Evolutionary conservation across 2,113 vertebrate genomes (phyloP).

Genomic region (Sinocyclocheilus maitianheensis): DNA sequence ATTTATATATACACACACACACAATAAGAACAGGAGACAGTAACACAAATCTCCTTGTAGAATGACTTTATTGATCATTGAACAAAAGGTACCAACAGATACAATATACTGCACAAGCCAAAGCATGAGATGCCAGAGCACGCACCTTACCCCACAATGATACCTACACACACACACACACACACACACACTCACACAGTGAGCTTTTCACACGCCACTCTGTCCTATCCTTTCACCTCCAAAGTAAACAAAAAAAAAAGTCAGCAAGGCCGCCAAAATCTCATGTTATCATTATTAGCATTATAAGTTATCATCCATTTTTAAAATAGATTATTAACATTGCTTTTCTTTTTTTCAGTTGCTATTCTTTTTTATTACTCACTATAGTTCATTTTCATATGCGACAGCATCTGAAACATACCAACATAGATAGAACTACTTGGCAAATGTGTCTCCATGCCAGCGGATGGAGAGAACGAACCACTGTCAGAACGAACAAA

Average conservation of each 20-base stretch:
- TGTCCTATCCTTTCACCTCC: conserved; percentile 55
- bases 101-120: conserved; percentile 73
- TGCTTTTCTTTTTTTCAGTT: conserved; percentile 61
- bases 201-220: conserved; percentile 50
- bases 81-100: conserved; percentile 78
- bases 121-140: conserved; percentile 70
- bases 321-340: conserved; percentile 72
- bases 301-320: conserved; percentile 61
- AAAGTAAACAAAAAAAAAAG: conserved; percentile 77
- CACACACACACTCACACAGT: conserved; percentile 67
- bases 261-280: conserved; percentile 79
- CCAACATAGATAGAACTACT: conserved; percentile 73
- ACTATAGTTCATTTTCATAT: conserved; percentile 63
- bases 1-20: background rate
- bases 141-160: conserved; percentile 53
- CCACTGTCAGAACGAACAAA: conserved; percentile 73
- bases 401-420: conserved; percentile 69
- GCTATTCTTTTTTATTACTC: conserved; percentile 55
- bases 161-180: conserved; percentile 61
- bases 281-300: conserved; percentile 63
- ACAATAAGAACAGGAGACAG: background rate
- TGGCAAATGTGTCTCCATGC: conserved; percentile 71
- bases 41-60: conserved; percentile 61
- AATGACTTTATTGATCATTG: conserved; percentile 81
- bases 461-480: conserved; percentile 65